Evolutionary conservation across 2,888 invertebrate genomes (phyloP), one percentile per base, ranked within the genome.

Genomic region (Ormyrus labotus): DNA sequence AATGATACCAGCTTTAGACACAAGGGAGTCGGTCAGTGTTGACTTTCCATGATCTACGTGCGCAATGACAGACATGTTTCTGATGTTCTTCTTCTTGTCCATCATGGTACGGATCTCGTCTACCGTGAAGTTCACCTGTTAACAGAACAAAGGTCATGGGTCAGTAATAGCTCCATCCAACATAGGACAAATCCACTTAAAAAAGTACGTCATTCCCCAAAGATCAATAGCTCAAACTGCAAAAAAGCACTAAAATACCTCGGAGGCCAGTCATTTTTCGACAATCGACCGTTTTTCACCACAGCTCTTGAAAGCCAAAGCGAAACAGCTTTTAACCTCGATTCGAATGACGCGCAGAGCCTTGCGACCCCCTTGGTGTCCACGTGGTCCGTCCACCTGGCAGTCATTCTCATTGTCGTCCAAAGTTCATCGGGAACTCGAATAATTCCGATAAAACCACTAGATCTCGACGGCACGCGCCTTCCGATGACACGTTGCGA

Each of bases 1-100:
- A 91, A 99, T 99, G 92, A 99, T 99, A 92, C 99, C 99, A 90
- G 99, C 99, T 93, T 99, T 99, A 81, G 99, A 98, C 85, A 99
- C 99, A 90, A 99, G 94, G 84, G 99, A 99, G 93, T 99, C 99
- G 81, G 99, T 99, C 91, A 99, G 92, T 80, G 99, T 99, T 86
- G 99, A 99, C 93, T 99, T 99, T 91, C 99, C 99, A 92, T 99
- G 99, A 93, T 99, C 99, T 86, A 99, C 99, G 93, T 99, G 99
- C 89, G 99, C 99, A 92, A 99, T 99, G 93, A 99, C 99, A 91
- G 99, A 99, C 99, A 99, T 99, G 93, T 99, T 99, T 92, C 99
- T 96, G 94, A 99, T 99, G 92, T 99, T 99, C 94, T 94, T 94
- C 94, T 99, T 99, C 92, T 97, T 97, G 97, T 99, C 99, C 99